These are phyloP conservation scores for Temnothorax longispinosus DNA, from an alignment of 1,140 invertebrate species.

Conservation along the genomic window DNA sequence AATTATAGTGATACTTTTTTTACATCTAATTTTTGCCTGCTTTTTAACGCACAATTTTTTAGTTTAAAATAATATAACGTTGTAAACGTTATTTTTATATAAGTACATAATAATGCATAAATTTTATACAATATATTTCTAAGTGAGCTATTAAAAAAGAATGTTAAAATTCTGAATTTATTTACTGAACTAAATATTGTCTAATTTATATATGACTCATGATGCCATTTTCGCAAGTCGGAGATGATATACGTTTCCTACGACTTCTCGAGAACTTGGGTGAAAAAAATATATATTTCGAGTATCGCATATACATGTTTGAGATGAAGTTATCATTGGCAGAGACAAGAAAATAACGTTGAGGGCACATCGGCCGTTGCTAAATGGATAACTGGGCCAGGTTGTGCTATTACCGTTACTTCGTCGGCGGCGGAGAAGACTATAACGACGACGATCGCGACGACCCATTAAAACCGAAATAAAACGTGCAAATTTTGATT, in stretches of 20 bases:
- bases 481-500: conserved; percentile 39
- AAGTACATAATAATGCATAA: not conserved
- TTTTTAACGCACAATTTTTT: not conserved
- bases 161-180: not conserved
- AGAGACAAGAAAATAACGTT: conserved; percentile 56
- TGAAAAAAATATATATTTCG: not conserved
- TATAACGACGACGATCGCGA: conserved; percentile 36
- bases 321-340: not conserved
- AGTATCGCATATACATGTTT: not conserved
- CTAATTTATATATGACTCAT: not conserved
- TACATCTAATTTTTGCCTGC: not conserved
- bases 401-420: conserved; percentile 81
- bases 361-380: conserved; percentile 69
- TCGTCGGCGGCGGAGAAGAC: conserved; percentile 45
- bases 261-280: not conserved
- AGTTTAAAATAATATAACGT: not conserved
- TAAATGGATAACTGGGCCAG: conserved; percentile 82
- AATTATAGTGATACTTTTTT: not conserved
- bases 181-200: not conserved
- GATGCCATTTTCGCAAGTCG: not conserved
- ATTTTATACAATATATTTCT: not conserved
- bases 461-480: conserved; percentile 44
- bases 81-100: not conserved
- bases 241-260: not conserved
- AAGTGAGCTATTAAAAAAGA: not conserved